These are phyloP conservation scores for Aphis craccivora DNA, from an alignment of 1,140 invertebrate genomes.

Conservation along the genomic window DNA sequence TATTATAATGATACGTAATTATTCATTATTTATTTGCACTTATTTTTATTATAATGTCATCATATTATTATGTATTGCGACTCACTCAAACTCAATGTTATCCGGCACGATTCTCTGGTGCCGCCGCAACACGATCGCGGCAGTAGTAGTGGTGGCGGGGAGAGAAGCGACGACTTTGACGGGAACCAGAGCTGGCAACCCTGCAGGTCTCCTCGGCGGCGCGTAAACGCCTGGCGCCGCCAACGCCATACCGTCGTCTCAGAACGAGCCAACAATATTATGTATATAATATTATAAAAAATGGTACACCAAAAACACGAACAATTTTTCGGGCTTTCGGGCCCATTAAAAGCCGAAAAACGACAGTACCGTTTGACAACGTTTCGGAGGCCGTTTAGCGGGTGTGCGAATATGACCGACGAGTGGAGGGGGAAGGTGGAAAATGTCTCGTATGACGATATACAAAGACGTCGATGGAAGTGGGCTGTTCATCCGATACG, in stretches of 20 bases:
- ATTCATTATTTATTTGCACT: neutral
- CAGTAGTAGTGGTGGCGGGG: neutral
- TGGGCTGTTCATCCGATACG: neutral
- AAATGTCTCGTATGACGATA: neutral
- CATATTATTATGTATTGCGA: neutral
- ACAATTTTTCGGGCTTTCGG: neutral
- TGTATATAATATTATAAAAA: constrained; percentile 3
- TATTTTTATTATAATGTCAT: neutral
- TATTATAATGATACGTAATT: neutral
- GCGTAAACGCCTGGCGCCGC: neutral
- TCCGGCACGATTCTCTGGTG: neutral
- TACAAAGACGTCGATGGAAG: neutral
- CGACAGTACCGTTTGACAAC: neutral
- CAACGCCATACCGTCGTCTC: neutral
- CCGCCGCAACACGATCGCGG: neutral
- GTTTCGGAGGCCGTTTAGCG: no score
- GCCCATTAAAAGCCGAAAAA: neutral
- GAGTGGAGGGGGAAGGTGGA: neutral
- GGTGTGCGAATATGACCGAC: neutral
- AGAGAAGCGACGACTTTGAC: neutral
- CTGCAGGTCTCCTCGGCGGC: neutral
- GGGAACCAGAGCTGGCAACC: neutral
- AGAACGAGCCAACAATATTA: neutral
- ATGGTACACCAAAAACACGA: neutral
- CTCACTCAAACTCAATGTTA: neutral